Evolutionary conservation across 1,140 invertebrate genomes (phyloP).

Genomic region (Adelges cooleyi): DNA sequence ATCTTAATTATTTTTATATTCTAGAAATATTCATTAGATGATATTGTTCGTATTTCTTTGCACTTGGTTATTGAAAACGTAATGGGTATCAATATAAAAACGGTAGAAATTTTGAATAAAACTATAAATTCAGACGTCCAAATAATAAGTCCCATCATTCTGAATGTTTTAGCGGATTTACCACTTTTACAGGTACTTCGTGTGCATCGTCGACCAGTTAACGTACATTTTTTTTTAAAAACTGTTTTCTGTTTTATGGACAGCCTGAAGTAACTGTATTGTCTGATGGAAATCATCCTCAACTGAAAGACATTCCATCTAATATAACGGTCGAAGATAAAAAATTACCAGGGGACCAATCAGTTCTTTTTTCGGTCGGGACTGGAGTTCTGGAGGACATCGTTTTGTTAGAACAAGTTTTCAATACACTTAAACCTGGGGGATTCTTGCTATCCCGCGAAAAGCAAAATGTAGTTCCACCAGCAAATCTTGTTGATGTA

Average conservation of each 20-base stretch:
- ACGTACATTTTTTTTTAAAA: no score
- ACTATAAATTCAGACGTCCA: slow-evolving; percentile 38
- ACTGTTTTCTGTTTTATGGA: no score
- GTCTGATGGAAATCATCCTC: slow-evolving; percentile 36
- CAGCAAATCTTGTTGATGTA: slow-evolving; percentile 8
- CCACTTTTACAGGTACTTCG: slow-evolving; percentile 41
- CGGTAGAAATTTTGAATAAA: slow-evolving; percentile 52
- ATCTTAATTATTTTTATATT: neutral
- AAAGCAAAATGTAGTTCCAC: slow-evolving; percentile 31
- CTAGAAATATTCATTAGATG: slow-evolving; percentile 34
- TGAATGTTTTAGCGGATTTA: slow-evolving; percentile 33
- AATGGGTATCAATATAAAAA: slow-evolving; percentile 53
- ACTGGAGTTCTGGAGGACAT: slow-evolving; percentile 32
- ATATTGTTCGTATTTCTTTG: slow-evolving; percentile 43
- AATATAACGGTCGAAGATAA: slow-evolving; percentile 49
- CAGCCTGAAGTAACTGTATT: slow-evolving; percentile 45
- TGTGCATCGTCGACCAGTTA: no score
- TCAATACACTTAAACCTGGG: slow-evolving; percentile 36
- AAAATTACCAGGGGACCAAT: slow-evolving; percentile 45
- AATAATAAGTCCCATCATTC: slow-evolving; percentile 37
- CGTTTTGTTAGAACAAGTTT: slow-evolving; percentile 34
- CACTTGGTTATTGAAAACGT: slow-evolving; percentile 72
- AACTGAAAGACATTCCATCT: slow-evolving; percentile 41
- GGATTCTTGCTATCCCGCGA: slow-evolving; percentile 44
- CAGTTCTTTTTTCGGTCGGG: slow-evolving; percentile 45